Base-by-base conservation (phyloP, 2,888 invertebrate species). In the Acronicta alni region DNA sequence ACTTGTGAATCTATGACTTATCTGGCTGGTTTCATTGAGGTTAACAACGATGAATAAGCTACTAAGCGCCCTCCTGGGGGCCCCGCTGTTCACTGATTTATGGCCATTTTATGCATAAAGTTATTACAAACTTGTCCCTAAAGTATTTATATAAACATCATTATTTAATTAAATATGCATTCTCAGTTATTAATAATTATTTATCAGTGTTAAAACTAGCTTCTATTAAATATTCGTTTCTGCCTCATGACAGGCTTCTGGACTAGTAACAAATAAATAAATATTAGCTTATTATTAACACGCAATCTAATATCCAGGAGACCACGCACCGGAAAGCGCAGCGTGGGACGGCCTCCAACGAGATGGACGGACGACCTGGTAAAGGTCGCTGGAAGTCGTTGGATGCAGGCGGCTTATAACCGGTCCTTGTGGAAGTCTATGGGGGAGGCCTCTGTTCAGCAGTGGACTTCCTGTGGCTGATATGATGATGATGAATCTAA, bases 11-110 rank as follows among this genome's bases (percentile, higher is more conserved):
- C 72, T 80, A 68, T 61, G 63, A 77, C 66, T 82, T 80, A 78
- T 83, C 77, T 79, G 72, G 57, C 62, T 67, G 70, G 62, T 67
- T 75, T 72, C 59, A 42, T 52, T 38, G 61, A 68, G 72, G 73
- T 75, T 80, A 76, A 76, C 75, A 75, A 76, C 63, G 71, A 30
- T 30, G 30, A 72, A 67, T 82, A 77, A 79, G 69, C 79, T 62
- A 65, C 66, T 79, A 77, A 82, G 80, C 69, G 69, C 65, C 57
- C 81, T 59, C 72, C 66, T 62, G 66, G 68, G 73, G 64, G 17
- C 16, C 39, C 42, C 54, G 58, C 75, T 75, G 65, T 77, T 65
- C 35, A 26, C 56, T 73, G 75, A 82, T 83, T 82, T 77, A 77
- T 65, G 69, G 52, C 37, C 26, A 42, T 26, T 35, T 32, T 32